Evolutionary conservation across 2,797 vertebrate genomes (phyloP), one percentile per base, ranked within the genome.

Genomic region (Enteromius mattozi): DNA sequence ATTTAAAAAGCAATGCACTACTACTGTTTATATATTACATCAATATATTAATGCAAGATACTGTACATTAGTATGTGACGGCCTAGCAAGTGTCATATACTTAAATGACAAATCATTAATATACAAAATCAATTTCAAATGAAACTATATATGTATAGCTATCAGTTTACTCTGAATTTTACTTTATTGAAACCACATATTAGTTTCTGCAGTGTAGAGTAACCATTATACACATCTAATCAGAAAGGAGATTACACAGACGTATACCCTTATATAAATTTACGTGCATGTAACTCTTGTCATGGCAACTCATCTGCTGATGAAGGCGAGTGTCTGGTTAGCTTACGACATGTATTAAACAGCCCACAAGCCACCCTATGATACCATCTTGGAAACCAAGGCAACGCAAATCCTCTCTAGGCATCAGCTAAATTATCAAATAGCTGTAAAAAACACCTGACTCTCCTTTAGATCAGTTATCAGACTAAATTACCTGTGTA

Each of bases 381-480:
- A 93, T 94, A 93, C 56, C 87, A 94, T 95, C 92, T 92, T 40
- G 56, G 88, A 86, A 93, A 93, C 93, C 91, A 92, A 84, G 91
- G 91, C 88, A 93, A 94, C 92, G 76, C 88, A 92, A 92, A 93
- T 90, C 90, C 86, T 49, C 17, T n/a, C 82, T 37, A 78, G 72
- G 65, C 84, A 85, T 87, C 80, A 85, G 81, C 77, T 78, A 89
- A 87, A 77, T 89, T 47, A 81, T 81, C 86, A 89, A 83, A 89
- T 70, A 83, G 74, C 33, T 74, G 85, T 76, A 77, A 78, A 85
- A 86, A 71, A 78, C 85, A 81, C 71, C 69, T 77, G 35, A 59
- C 71, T 70, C 63, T 51, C 30, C 12, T 79, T 27, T 79, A 27
- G 54, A 21, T 51, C 54, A 84, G 56, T 54, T 63, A 40, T 78